Base-by-base conservation (phyloP, 1,140 invertebrate species). In the Trichoplusia ni region DNA sequence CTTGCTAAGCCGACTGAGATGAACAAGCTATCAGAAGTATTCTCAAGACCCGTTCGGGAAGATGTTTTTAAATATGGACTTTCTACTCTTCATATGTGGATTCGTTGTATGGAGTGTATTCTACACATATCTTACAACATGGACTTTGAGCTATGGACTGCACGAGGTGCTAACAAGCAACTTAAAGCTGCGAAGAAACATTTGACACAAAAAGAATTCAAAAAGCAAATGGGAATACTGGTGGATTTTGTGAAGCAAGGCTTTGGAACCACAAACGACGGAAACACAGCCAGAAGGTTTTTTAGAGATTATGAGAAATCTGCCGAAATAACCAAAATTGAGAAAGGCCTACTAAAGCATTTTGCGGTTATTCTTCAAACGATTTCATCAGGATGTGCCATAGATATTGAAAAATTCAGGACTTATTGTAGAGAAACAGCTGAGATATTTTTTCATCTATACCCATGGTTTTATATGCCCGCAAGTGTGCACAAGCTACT, bases 391-490 rank as follows among this genome's bases (percentile, higher is more conserved):
- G 44, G 44, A 13, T 29, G 11, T 47, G 21, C 44, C 11, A 16
- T 29, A 47, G 14, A 47, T 47, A 16, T 29, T 16, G 44, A 47
- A 29, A 31, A 27, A 27, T 29, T 47, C 44, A 31, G 14, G 44
- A 14, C 11, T 9, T 47, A 29, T 47, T 47, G 23, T 9, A 16
- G 11, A 14, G 44, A 47, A 29, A 47, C 44, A 8, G 25, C 25
- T 27, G 23, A 29, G 5, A 14, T 47, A 0, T 29, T 16, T 29
- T 11, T 47, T 7, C 5, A 47, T 29, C 11, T 29, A 14, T 29
- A 29, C 13, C 23, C 23, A 31, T 47, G 44, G 44, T 47, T 16
- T 31, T 47, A 47, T 18, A 47, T 47, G 44, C 44, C 44, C 11
- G 23, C 21, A 16, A 47, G 44, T 47, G 42, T 46, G 19, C 42